These are phyloP conservation scores for Sciurus carolinensis DNA, from an alignment of 2,797 vertebrate species.

Conservation along the genomic window DNA sequence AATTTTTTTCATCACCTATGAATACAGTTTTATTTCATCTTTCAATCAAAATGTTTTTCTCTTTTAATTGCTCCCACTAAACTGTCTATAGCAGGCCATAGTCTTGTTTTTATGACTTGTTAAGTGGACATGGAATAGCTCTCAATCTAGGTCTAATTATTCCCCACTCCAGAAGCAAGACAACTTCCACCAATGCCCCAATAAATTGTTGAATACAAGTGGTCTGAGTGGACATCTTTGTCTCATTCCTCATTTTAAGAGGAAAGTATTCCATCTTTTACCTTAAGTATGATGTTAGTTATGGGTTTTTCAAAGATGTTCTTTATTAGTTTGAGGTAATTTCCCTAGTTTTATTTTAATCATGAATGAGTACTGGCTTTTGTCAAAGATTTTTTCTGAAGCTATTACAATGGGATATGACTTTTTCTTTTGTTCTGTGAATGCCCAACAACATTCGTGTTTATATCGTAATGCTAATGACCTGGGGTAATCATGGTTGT, in stretches of 20 bases:
- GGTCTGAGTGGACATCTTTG: neutral
- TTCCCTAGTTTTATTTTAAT: neutral
- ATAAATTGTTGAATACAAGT: neutral
- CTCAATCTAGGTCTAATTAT: neutral
- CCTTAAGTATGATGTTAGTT: neutral
- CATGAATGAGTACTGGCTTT: neutral
- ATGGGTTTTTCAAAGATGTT: neutral
- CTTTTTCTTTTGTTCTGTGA: neutral
- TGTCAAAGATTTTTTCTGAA: neutral
- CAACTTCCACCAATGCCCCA: neutral
- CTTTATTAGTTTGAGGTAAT: neutral
- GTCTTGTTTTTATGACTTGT: constrained; percentile 60
- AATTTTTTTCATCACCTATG: neutral
- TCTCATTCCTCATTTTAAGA: neutral
- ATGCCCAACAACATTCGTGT: neutral
- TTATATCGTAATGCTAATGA: neutral
- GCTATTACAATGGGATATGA: neutral
- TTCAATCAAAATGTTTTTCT: neutral
- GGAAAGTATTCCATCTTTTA: neutral
- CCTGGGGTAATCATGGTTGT: neutral
- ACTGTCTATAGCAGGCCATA: neutral
- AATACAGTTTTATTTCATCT: neutral
- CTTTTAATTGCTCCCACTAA: neutral
- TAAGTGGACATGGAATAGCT: constrained; percentile 25
- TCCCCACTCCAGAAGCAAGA: neutral